Percentiles rank a stretch among this genome's conserved stretches.
These are phyloP conservation scores for Nycteola revayana DNA, from an alignment of 2,888 invertebrate genomes.

Conservation along the genomic window DNA sequence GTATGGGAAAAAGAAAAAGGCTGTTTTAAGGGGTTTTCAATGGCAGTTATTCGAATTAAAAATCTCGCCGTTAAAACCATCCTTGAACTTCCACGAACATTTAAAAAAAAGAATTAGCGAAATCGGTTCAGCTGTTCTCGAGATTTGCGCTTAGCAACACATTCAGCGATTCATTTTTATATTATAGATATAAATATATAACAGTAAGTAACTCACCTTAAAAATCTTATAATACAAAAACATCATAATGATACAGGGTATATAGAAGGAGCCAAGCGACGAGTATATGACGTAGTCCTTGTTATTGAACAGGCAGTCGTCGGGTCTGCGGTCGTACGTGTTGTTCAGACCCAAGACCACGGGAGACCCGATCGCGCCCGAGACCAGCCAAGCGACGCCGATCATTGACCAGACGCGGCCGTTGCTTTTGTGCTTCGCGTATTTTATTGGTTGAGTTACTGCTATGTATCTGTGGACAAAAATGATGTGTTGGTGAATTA, in stretches of 20 bases:
- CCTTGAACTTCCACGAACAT: no score
- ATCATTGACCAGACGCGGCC: constrained; percentile 97
- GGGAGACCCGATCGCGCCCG: constrained; percentile 95
- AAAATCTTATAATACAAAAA: constrained; percentile 98
- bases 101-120: no score
- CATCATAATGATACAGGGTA: constrained; percentile 99
- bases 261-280: constrained; percentile 98
- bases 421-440: constrained; percentile 99
- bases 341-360: constrained; percentile 98
- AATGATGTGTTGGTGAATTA: no score
- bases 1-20: no score
- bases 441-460: constrained; percentile 99
- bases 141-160: no score
- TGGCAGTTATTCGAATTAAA: no score
- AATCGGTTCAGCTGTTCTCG: no score
- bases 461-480: constrained; percentile 94
- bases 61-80: no score
- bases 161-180: no score
- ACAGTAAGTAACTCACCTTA: constrained; percentile 93
- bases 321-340: constrained; percentile 90
- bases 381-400: constrained; percentile 96
- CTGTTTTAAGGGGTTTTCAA: no score
- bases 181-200: no score
- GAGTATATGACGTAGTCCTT: constrained; percentile 99
- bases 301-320: constrained; percentile 97